Percentiles rank a stretch among this genome's conserved stretches.
phyloP scores from a whole-genome alignment of 2,797 vertebrate species.

The Enteromius argenteus region DNA sequence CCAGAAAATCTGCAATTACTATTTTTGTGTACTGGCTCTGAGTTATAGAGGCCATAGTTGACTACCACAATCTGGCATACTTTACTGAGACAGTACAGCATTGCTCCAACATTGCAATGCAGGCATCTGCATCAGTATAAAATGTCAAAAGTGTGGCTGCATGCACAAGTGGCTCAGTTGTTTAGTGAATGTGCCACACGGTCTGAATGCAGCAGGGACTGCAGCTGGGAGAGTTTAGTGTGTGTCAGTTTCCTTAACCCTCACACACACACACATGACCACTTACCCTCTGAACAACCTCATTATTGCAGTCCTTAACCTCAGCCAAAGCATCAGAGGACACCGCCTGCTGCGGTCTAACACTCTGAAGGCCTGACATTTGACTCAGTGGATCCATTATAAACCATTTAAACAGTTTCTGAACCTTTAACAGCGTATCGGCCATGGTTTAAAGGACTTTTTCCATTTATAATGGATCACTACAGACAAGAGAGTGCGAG shows the following conservation, averaged over 20 bases:
- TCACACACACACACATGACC: conserved; percentile 39
- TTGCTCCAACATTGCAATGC: neutral
- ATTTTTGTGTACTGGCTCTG: neutral
- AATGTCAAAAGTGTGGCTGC: neutral
- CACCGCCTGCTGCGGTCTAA: neutral
- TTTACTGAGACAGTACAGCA: neutral
- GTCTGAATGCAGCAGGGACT: neutral
- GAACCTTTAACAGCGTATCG: neutral
- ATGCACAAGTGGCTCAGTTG: neutral
- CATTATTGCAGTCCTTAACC: conserved; percentile 18
- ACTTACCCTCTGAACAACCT: conserved; percentile 33
- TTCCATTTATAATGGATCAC: conserved; percentile 11
- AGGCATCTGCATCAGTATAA: neutral
- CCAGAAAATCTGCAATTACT: neutral
- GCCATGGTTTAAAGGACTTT: conserved; percentile 34
- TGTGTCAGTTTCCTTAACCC: conserved; percentile 19
- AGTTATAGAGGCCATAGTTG: neutral
- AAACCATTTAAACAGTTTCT: conserved; percentile 35
- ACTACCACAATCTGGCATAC: neutral
- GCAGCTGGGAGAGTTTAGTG: conserved; percentile 20
- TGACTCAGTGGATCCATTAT: conserved; percentile 15
- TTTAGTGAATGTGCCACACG: neutral
- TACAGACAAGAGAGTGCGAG: neutral
- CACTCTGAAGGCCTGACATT: conserved; percentile 9
- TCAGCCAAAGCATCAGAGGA: neutral